Evolutionary conservation across 1,140 invertebrate genomes (phyloP).

Genomic region (Parapsyche elsis): DNA sequence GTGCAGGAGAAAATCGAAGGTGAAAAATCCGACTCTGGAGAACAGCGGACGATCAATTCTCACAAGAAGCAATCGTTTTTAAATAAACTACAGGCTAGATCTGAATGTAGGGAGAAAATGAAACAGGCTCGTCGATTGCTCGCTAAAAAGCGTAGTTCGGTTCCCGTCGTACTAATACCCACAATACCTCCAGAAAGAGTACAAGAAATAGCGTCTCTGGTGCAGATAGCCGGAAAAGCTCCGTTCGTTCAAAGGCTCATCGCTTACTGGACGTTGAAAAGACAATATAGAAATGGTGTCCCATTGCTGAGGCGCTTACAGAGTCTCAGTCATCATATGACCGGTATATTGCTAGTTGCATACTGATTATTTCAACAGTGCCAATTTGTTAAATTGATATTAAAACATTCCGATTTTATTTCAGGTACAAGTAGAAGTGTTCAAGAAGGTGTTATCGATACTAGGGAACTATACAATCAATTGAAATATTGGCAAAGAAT

Average conservation of each 20-base stretch:
- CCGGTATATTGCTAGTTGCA: slow-evolving; percentile 43
- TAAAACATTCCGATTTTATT: slow-evolving; percentile 31
- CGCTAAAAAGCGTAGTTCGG: slow-evolving; percentile 86
- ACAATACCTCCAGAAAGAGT: slow-evolving; percentile 92
- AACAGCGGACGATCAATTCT: slow-evolving; percentile 52
- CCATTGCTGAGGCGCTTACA: slow-evolving; percentile 90
- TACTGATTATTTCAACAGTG: not conserved
- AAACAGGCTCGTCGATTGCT: slow-evolving; percentile 75
- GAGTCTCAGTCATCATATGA: slow-evolving; percentile 67
- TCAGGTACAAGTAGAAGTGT: slow-evolving; percentile 62
- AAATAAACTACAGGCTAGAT: slow-evolving; percentile 54
- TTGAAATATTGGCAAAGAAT: slow-evolving; percentile 95
- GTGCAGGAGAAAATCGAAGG: slow-evolving; percentile 62
- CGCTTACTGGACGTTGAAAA: slow-evolving; percentile 94
- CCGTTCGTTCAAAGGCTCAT: slow-evolving; percentile 90
- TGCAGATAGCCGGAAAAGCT: slow-evolving; percentile 75
- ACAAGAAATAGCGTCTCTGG: slow-evolving; percentile 82
- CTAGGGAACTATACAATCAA: slow-evolving; percentile 82
- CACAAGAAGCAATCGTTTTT: slow-evolving; percentile 58
- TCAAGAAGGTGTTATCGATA: slow-evolving; percentile 70
- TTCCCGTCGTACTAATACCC: slow-evolving; percentile 92
- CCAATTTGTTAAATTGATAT: not conserved
- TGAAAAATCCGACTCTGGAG: slow-evolving; percentile 51
- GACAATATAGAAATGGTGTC: slow-evolving; percentile 96
- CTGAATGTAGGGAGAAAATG: slow-evolving; percentile 66